phyloP scores from a whole-genome alignment of 1,140 invertebrate genomes.

The Drosophila nigromelanica region DNA sequence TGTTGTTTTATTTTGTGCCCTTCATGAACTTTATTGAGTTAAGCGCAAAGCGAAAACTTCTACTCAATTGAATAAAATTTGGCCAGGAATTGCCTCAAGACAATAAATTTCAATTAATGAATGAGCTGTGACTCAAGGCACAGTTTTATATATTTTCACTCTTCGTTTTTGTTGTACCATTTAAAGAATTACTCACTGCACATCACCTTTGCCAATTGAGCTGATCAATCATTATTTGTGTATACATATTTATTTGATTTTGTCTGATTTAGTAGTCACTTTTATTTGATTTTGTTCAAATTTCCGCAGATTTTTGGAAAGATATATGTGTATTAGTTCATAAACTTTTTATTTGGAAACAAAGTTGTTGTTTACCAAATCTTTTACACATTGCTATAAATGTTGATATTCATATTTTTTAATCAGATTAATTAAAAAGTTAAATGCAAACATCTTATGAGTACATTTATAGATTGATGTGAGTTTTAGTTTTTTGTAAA shows the following conservation, averaged over 20 bases:
- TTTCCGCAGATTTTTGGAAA: background rate
- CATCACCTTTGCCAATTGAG: slow-evolving; percentile 14
- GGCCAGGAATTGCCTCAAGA: slow-evolving; percentile 2
- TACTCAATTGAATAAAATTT: slow-evolving; percentile 23
- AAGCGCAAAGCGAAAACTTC: slow-evolving; percentile 15
- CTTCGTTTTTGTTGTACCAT: background rate
- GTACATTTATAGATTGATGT: too few relatives aligned
- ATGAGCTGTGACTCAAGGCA: slow-evolving; percentile 11
- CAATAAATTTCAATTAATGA: slow-evolving; percentile 24
- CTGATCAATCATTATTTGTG: slow-evolving; percentile 8
- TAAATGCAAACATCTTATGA: too few relatives aligned
- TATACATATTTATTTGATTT: slow-evolving; percentile 29
- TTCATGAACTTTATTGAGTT: slow-evolving; percentile 12
- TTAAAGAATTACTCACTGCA: slow-evolving; percentile 10
- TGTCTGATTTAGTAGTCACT: slow-evolving; percentile 7
- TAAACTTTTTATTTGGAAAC: too few relatives aligned
- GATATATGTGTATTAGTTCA: background rate
- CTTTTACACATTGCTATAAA: background rate
- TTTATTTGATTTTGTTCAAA: background rate
- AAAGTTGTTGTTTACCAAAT: background rate
- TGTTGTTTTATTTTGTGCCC: slow-evolving; percentile 4
- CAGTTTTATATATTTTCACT: background rate
- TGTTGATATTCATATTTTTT: too few relatives aligned
- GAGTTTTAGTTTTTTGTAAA: too few relatives aligned
- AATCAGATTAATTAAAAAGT: too few relatives aligned